phyloP scores from a whole-genome alignment of 2,888 invertebrate species.

The Cantharis rustica region DNA sequence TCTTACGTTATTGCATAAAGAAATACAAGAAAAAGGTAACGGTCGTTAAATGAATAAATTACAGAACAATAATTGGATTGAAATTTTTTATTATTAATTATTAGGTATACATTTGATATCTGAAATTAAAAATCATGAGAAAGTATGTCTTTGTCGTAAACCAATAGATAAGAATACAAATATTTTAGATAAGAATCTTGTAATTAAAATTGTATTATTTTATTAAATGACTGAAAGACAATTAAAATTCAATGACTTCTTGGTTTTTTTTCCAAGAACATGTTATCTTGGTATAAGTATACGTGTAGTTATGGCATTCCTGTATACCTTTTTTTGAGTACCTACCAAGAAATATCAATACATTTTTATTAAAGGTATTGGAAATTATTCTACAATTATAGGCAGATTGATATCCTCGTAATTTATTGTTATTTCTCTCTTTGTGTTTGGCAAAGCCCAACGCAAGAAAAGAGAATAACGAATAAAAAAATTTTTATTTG shows the following conservation, averaged over 20 bases:
- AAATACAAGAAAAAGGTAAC: not conserved
- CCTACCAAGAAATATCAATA: not conserved
- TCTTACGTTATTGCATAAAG: not conserved
- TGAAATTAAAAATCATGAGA: not conserved
- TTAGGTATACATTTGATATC: not conserved
- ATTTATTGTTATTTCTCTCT: too few species aligned
- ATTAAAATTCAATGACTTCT: not conserved
- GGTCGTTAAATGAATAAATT: not conserved
- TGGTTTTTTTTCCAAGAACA: not conserved
- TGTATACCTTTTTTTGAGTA: not conserved
- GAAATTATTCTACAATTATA: not conserved
- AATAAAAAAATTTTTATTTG: not conserved
- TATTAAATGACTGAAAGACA: not conserved
- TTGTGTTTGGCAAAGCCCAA: too few species aligned
- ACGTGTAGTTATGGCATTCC: not conserved
- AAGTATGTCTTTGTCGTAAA: not conserved
- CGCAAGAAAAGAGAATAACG: not conserved
- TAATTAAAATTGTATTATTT: not conserved
- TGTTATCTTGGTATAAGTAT: not conserved
- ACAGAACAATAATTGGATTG: not conserved
- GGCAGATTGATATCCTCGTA: too few species aligned
- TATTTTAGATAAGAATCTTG: not conserved
- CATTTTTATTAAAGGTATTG: not conserved
- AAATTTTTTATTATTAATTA: not conserved
- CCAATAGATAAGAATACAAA: not conserved